phyloP scores from a whole-genome alignment of 2,888 invertebrate species.

The Scelioninae gen. 2 region DNA sequence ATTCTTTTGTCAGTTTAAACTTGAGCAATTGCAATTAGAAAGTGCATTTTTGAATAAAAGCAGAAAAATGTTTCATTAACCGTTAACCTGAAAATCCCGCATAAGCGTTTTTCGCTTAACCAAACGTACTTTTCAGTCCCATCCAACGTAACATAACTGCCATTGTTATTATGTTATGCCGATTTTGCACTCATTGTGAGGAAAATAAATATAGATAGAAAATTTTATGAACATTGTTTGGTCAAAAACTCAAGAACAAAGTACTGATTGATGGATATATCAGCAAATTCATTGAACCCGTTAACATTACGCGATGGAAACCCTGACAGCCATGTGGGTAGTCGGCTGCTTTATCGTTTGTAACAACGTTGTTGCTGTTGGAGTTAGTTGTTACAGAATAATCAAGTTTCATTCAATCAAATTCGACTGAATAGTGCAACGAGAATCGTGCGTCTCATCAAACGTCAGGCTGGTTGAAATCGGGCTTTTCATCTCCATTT shows the following conservation, averaged over 20 bases:
- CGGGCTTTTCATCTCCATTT: slow-evolving; percentile 30
- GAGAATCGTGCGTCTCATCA: slow-evolving; percentile 27
- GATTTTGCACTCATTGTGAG: slow-evolving; percentile 17
- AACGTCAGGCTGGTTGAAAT: slow-evolving; percentile 35
- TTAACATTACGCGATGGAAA: slow-evolving; percentile 37
- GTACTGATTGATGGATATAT: slow-evolving; percentile 41
- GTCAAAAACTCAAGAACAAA: slow-evolving; percentile 38
- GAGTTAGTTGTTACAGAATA: slow-evolving; percentile 44
- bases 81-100: too few relatives aligned
- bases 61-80: too few relatives aligned
- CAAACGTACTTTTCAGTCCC: too few relatives aligned
- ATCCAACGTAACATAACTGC: too few relatives aligned
- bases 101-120: too few relatives aligned
- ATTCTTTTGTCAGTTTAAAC: too few relatives aligned
- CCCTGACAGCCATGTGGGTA: slow-evolving; percentile 43
- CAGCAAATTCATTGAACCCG: slow-evolving; percentile 24
- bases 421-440: slow-evolving; percentile 12
- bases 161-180: slow-evolving; percentile 22
- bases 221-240: slow-evolving; percentile 35
- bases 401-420: slow-evolving; percentile 53
- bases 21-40: too few relatives aligned
- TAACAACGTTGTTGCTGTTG: slow-evolving; percentile 45
- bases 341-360: slow-evolving; percentile 45
- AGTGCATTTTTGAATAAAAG: too few relatives aligned
- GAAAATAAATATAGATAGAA: slow-evolving; percentile 34